phyloP scores from a whole-genome alignment of 2,888 invertebrate species.

The Lycophotia porphyrea region DNA sequence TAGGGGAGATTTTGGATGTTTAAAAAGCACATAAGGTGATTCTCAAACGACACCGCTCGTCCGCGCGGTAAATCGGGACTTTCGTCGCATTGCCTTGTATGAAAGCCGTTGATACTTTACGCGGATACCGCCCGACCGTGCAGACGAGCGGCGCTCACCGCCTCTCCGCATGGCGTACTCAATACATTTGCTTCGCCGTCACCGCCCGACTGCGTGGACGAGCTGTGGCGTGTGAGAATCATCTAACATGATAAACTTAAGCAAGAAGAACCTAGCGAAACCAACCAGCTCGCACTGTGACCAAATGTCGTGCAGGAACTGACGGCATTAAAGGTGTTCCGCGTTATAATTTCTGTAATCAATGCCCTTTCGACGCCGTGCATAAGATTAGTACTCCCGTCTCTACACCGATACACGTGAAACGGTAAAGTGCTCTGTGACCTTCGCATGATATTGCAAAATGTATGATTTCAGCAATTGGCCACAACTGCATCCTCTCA shows the following conservation, averaged over 20 bases:
- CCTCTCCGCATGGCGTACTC: no score
- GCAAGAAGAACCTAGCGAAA: not conserved
- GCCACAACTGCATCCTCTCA: constrained; percentile 95
- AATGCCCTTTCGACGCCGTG: not conserved
- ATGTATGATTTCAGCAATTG: constrained; percentile 93
- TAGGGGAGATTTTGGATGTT: not conserved
- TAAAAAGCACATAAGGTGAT: not conserved
- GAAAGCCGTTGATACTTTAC: not conserved
- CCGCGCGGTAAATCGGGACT: not conserved
- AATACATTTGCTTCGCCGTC: no score
- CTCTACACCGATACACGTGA: not conserved
- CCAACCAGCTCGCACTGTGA: not conserved
- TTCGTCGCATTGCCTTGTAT: not conserved
- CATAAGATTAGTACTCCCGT: not conserved
- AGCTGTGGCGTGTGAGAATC: no score
- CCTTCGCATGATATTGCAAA: not conserved
- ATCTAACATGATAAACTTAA: not conserved
- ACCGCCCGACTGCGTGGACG: no score
- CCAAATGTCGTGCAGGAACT: not conserved
- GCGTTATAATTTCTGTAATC: not conserved
- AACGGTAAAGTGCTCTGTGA: not conserved
- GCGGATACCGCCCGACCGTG: no score
- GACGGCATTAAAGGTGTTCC: not conserved
- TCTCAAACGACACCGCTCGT: not conserved
- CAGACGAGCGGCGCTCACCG: no score